Evolutionary conservation across 2,113 vertebrate genomes (phyloP).

Genomic region (Grammomys dolichurus): DNA sequence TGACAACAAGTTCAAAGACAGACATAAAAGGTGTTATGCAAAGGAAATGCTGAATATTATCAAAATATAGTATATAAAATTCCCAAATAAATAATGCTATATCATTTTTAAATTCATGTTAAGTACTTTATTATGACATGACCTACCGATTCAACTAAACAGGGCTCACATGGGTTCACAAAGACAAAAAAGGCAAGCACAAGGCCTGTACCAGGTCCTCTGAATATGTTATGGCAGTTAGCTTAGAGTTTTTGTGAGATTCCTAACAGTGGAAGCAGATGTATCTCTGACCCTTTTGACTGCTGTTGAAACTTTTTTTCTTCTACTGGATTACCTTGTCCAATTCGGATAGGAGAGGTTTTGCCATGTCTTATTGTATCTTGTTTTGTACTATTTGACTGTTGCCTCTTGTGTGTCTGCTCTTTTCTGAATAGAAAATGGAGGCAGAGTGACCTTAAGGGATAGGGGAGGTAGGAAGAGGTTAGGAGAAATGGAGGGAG

Average conservation of each 20-base stretch:
- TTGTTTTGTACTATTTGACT: not conserved
- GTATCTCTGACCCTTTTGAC: not conserved
- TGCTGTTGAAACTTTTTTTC: not conserved
- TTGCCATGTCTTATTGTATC: not conserved
- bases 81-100: not conserved
- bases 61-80: not conserved
- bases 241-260: not conserved
- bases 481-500: not conserved
- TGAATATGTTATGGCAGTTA: not conserved
- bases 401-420: not conserved
- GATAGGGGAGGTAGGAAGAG: not conserved
- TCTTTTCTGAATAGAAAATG: not conserved
- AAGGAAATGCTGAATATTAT: not conserved
- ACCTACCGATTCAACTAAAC: not conserved
- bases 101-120: not conserved
- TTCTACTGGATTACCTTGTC: not conserved
- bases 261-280: not conserved
- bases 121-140: not conserved
- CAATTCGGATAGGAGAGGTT: not conserved
- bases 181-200: not conserved
- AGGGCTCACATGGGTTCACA: not conserved
- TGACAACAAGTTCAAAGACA: not conserved
- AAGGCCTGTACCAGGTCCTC: not conserved
- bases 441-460: not conserved
- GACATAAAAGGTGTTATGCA: not conserved